Percentiles rank a stretch among this genome's conserved stretches.
phyloP scores from a whole-genome alignment of 2,113 vertebrate genomes.

The Pygoscelis adeliae region DNA sequence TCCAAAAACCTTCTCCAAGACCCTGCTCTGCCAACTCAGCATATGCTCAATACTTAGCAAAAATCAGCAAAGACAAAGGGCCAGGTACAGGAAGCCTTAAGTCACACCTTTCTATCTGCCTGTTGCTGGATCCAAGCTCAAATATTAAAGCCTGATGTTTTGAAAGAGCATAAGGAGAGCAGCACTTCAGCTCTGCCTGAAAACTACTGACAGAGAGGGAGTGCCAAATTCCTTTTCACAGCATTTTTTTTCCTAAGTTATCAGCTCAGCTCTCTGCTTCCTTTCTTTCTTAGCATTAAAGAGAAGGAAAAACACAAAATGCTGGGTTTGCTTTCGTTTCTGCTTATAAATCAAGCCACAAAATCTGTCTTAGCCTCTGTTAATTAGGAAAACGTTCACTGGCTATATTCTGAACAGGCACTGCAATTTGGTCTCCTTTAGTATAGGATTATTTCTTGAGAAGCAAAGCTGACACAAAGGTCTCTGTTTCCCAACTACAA shows the following conservation, averaged over 20 bases:
- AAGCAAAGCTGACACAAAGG: background rate
- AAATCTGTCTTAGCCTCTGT: background rate
- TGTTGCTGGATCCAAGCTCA: background rate
- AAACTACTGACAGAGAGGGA: background rate
- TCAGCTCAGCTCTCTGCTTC: background rate
- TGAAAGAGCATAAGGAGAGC: background rate
- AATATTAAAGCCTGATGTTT: background rate
- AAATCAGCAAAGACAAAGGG: background rate
- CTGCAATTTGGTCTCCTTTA: background rate
- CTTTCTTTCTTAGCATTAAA: background rate
- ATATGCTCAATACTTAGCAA: background rate
- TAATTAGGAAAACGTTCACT: background rate
- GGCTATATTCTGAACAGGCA: background rate
- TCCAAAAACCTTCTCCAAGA: background rate
- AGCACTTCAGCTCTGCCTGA: background rate
- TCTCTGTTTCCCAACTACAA: background rate
- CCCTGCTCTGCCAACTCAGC: background rate
- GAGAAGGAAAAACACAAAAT: background rate
- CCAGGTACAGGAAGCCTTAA: background rate
- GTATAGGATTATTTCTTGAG: background rate
- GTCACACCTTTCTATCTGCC: background rate
- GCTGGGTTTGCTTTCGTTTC: background rate
- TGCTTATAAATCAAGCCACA: background rate
- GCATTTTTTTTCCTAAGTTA: background rate
- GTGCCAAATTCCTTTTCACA: background rate